Percentiles rank a stretch among this genome's conserved stretches.
Evolutionary conservation across 2,113 vertebrate species (phyloP).

Genomic region (Scophthalmus maximus): DNA sequence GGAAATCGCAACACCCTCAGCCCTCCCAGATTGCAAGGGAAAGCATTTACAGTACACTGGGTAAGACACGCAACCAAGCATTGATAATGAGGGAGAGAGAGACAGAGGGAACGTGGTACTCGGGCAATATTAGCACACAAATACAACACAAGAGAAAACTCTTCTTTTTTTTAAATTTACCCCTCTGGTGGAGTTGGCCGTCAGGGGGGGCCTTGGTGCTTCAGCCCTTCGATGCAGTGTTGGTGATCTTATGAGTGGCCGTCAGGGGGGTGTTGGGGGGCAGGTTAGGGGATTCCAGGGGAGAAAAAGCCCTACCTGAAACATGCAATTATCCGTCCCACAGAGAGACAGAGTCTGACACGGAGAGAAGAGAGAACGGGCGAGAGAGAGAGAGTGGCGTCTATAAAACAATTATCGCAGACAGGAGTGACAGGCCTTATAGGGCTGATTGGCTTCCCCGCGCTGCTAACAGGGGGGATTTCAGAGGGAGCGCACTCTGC

Average conservation of each 20-base stretch:
- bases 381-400: constrained; percentile 18
- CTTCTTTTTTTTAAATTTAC: constrained; percentile 54
- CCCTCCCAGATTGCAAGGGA: constrained; percentile 76
- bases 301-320: constrained; percentile 25
- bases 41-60: constrained; percentile 81
- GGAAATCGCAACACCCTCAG: constrained; percentile 79
- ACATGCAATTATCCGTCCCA: constrained; percentile 30
- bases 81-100: constrained; percentile 71
- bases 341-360: constrained; percentile 1
- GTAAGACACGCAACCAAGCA: constrained; percentile 75
- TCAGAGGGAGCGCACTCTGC: constrained; percentile 51
- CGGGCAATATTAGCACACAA: constrained; percentile 37
- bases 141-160: constrained; percentile 31
- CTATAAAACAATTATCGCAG: constrained; percentile 72
- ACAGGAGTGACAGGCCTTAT: constrained; percentile 56
- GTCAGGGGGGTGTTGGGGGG: neutral
- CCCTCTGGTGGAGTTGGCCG: constrained; percentile 27
- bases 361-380: neutral
- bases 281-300: constrained; percentile 1
- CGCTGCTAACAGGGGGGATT: constrained; percentile 28
- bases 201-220: constrained; percentile 22
- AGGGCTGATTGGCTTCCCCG: constrained; percentile 56
- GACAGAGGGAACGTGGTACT: constrained; percentile 31
- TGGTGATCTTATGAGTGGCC: constrained; percentile 45
- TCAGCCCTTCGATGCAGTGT: constrained; percentile 30